Evolutionary conservation across 2,113 vertebrate genomes (phyloP), one percentile per base, ranked within the genome.

Genomic region (Vulpes lagopus): DNA sequence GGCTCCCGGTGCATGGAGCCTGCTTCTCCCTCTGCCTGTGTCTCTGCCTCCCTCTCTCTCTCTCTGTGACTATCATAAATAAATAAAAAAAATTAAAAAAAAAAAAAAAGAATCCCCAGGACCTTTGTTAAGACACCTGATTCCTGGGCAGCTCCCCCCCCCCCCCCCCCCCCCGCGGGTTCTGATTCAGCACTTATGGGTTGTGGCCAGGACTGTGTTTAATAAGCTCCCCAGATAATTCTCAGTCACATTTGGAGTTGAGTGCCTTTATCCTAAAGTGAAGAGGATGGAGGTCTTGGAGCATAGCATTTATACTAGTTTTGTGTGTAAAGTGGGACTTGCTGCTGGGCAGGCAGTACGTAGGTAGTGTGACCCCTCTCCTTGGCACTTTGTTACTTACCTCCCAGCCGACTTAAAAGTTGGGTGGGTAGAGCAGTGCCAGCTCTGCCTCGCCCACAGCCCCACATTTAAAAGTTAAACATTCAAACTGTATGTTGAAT

Each of bases 391-490:
- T 30, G 57, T 74, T 96, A 55, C 57, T 94, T 65, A 8, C 5
- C 14, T 67, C 27, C 25, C 10, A 38, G 78, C 76, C 51, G 71
- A 76, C 49, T 43, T 83, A 12, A 30, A 67, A 88, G 25, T 51
- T 82, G 85, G 71, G 60, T 69, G 30, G 60, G 74, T 57, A 94
- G 88, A 89, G 19, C 22, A 5, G 1, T 69, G 55, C n/a, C 92
- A 93, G 53, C 64, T 84, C 62, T 82, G 69, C 62, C 82, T 91
- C 92, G 83, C 65, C 22, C 81, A 67, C n/a, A 62, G 64, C 57
- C 25, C 30, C 27, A 43, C 9, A n/a, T 82, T 90, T 86, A 78
- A 69, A 55, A 62, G 30, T 35, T 35, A 35, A 35, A 35, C 35
- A 35, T 35, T 35, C 35, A 74, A 91, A 78, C 94, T 95, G 59